Base-by-base conservation (phyloP, 1,140 invertebrate genomes). In the Cherax destructor region DNA sequence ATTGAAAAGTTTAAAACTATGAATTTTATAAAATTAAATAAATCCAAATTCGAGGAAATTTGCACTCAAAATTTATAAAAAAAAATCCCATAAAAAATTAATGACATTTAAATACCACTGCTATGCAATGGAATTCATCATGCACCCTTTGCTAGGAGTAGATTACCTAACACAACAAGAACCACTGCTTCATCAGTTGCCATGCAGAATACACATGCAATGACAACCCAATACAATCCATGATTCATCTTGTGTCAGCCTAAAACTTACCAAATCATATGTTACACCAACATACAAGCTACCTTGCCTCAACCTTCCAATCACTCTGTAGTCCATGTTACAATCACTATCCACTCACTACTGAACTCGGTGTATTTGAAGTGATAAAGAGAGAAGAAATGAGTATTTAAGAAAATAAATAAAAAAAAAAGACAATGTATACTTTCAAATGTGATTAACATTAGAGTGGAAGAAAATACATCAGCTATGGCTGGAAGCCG, bases 71-170 rank as follows among this genome's bases (percentile, higher is more conserved):
- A 30, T 74, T 30, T n/a, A 24, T 74, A 11, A 74, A 74, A 74
- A 74, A 74, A 65, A 56, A 56, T 56, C 52, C 52, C 52, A 74
- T 7, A 9, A 9, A 74, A 11, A 30, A 5, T 74, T 74, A 30
- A 74, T 30, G 69, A 74, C 9, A 30, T 30, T 74, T n/a, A 74
- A 74, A 74, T 9, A 30, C 69, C 69, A 74, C 69, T 74, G 69
- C 69, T 74, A 74, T 30, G 69, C 69, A 74, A 30, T 74, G 69
- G 69, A 74, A 74, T 74, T 74, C n/a, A 74, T 74, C n/a, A 74
- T 74, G n/a, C 69, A 74, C 24, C n/a, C 24, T 74, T 7, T 24
- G 24, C 24, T 30, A 4, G 6, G 61, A 21, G 69, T 21, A 65
- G 18, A 74, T 74, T 9, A 30, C 24, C 69, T 0, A 74, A 9